These are phyloP conservation scores for Astreopora myriophthalma DNA, from an alignment of 64 coral and sea anemone species.

Conservation along the genomic window DNA sequence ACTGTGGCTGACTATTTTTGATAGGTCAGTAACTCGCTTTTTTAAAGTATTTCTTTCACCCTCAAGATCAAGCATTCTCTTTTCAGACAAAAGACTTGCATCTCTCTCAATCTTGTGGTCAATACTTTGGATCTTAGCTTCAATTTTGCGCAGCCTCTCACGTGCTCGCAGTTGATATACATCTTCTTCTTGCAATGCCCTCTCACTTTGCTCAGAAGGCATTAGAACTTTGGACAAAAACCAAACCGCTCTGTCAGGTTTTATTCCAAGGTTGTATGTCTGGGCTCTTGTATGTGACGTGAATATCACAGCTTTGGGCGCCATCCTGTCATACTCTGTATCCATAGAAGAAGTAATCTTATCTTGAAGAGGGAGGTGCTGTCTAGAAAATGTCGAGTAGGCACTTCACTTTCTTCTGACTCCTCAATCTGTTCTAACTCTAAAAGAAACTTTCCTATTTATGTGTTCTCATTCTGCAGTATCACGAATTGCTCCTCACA, in stretches of 20 bases:
- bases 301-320: slow-evolving; percentile 37
- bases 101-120: neutral
- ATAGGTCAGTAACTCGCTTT: neutral
- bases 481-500: neutral
- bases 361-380: too few species aligned
- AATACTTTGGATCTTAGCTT: neutral
- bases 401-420: neutral
- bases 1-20: too few species aligned
- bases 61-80: neutral
- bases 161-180: neutral
- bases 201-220: neutral
- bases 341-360: neutral
- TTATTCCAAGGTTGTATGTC: neutral
- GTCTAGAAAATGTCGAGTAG: too few species aligned
- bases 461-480: slow-evolving; percentile 32
- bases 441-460: slow-evolving; percentile 24
- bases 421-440: slow-evolving; percentile 15
- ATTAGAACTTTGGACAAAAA: neutral
- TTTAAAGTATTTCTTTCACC: neutral
- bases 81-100: neutral
- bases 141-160: neutral
- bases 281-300: neutral
- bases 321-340: slow-evolving; percentile 42
- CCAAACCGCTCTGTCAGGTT: neutral
- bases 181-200: neutral